phyloP scores from a whole-genome alignment of 2,113 vertebrate species.

The Callorhinus ursinus region DNA sequence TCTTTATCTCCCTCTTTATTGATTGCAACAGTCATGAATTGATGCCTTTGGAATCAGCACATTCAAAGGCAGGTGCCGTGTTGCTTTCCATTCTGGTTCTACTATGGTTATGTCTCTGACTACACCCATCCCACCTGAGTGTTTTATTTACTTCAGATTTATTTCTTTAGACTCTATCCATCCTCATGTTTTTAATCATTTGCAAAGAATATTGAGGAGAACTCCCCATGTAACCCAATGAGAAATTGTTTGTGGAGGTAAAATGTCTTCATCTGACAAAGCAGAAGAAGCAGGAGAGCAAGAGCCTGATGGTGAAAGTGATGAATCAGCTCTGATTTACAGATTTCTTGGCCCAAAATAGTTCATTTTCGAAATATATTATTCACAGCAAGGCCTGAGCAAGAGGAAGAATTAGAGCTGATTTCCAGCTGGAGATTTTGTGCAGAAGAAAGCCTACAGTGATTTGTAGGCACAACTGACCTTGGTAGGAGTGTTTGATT shows the following conservation, averaged over 20 bases:
- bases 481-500: conserved; percentile 67
- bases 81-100: not conserved
- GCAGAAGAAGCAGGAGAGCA: conserved; percentile 27
- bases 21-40: not conserved
- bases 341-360: conserved; percentile 76
- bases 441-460: conserved; percentile 64
- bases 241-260: conserved; percentile 25
- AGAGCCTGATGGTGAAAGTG: conserved; percentile 62
- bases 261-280: conserved; percentile 57
- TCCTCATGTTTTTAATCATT: conserved; percentile 42
- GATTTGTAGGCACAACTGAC: conserved; percentile 75
- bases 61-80: not conserved
- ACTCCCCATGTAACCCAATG: not conserved
- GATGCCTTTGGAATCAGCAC: not conserved
- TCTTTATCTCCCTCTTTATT: not conserved
- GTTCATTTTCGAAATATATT: conserved; percentile 71
- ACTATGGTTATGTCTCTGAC: not conserved
- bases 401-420: conserved; percentile 71
- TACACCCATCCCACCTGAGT: not conserved
- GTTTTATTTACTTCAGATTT: conserved; percentile 28
- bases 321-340: conserved; percentile 75
- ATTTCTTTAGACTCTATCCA: conserved; percentile 8
- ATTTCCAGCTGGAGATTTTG: conserved; percentile 70
- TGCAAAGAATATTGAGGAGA: conserved; percentile 1
- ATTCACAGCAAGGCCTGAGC: conserved; percentile 68